These are phyloP conservation scores for Drosophila aldrichi DNA, from an alignment of 2,888 invertebrate species.

Conservation along the genomic window DNA sequence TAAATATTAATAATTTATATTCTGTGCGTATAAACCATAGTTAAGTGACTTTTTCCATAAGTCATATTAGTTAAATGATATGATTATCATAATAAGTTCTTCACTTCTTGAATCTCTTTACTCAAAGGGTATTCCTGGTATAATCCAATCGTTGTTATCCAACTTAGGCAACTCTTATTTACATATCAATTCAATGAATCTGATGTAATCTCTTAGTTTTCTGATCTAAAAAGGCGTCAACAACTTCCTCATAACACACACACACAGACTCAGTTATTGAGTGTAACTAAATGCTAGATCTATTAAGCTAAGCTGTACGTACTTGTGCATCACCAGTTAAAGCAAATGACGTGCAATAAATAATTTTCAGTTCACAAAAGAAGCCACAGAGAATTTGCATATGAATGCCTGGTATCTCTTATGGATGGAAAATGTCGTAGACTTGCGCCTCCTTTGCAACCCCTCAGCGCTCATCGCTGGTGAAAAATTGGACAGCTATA, in stretches of 20 bases:
- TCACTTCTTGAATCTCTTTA: too few relatives aligned
- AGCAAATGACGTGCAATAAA: slow-evolving; percentile 45
- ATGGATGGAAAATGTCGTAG: slow-evolving; percentile 23
- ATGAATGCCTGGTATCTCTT: slow-evolving; percentile 46
- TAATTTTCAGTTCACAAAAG: slow-evolving; percentile 42
- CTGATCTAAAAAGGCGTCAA: background rate
- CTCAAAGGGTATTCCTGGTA: too few relatives aligned
- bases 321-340: slow-evolving; percentile 15
- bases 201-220: too few relatives aligned
- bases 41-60: too few relatives aligned
- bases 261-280: background rate
- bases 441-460: slow-evolving; percentile 11
- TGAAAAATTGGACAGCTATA: slow-evolving; percentile 59
- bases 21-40: too few relatives aligned
- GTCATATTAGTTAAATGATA: too few relatives aligned
- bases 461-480: slow-evolving; percentile 23
- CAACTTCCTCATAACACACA: background rate
- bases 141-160: too few relatives aligned
- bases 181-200: background rate
- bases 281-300: background rate
- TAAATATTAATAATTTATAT: too few relatives aligned
- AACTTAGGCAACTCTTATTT: background rate
- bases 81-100: too few relatives aligned
- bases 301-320: slow-evolving; percentile 10
- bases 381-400: slow-evolving; percentile 51